Conservation (phyloP, 2,113 vertebrate genomes). For the Euleptes europaea region DNA sequence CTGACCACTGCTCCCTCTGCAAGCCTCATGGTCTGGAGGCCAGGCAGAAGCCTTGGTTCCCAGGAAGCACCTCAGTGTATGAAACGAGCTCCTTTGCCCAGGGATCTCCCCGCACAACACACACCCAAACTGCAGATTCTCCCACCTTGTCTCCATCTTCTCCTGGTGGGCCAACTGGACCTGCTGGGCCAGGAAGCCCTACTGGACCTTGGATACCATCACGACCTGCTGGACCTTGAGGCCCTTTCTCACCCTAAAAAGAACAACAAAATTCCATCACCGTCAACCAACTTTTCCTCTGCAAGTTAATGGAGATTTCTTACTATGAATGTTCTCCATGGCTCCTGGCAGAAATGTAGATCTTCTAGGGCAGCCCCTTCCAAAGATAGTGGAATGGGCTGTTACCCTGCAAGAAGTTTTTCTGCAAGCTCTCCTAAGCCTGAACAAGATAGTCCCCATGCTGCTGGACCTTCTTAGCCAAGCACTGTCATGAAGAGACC, state of each 20-base stretch:
- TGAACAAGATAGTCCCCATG: too few relatives aligned
- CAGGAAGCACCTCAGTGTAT: neutral
- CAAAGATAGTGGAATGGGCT: too few relatives aligned
- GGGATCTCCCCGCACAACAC: accelerated
- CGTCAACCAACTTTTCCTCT: slow-evolving; percentile 31
- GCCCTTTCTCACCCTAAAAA: slow-evolving; percentile 94
- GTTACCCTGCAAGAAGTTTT: too few relatives aligned
- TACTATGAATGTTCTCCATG: neutral
- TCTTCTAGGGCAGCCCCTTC: too few relatives aligned
- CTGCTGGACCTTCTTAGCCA: too few relatives aligned
- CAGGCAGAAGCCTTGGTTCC: neutral
- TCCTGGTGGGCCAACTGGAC: slow-evolving; percentile 92
- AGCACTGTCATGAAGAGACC: too few relatives aligned
- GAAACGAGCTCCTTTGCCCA: accelerated
- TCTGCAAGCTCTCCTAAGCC: too few relatives aligned
- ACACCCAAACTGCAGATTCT: neutral
- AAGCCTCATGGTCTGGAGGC: accelerated
- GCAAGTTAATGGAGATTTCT: neutral
- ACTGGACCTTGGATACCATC: slow-evolving; percentile 97
- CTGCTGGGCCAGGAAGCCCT: slow-evolving; percentile 94
- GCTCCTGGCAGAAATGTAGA: neutral
- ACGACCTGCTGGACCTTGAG: slow-evolving; percentile 94
- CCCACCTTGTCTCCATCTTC: slow-evolving; percentile 97
- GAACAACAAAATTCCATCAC: slow-evolving; percentile 12
- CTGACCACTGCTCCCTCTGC: accelerated